Conservation (phyloP, 2,888 invertebrate genomes). For the Dryadula phaetusa region DNA sequence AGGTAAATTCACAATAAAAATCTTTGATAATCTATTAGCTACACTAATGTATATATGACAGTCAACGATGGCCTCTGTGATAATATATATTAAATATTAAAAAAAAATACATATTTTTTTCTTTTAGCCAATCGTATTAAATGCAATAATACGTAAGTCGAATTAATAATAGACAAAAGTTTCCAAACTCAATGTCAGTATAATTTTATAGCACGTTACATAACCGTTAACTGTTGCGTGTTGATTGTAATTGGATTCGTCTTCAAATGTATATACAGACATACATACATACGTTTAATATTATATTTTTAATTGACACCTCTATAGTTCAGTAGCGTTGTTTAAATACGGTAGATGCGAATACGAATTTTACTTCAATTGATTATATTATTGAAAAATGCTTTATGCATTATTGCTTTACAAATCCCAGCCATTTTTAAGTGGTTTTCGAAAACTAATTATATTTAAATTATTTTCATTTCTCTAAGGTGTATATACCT, state of each 20-base stretch:
- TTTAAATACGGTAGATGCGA: conserved; percentile 11
- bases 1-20: too few species aligned
- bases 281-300: not conserved
- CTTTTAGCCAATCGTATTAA: too few species aligned
- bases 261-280: not conserved
- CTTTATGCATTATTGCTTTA: too few species aligned
- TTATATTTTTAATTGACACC: conserved; percentile 4
- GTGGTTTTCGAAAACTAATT: too few species aligned
- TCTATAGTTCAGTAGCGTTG: not conserved
- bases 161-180: not conserved
- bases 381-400: not conserved
- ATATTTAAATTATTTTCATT: too few species aligned
- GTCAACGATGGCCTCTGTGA: too few species aligned
- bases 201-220: not conserved
- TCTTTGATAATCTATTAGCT: too few species aligned
- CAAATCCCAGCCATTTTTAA: too few species aligned
- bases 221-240: conserved; percentile 14
- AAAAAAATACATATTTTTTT: too few species aligned
- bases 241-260: conserved; percentile 3
- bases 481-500: too few species aligned
- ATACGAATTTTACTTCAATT: not conserved
- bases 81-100: too few species aligned
- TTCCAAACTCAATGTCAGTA: conserved; percentile 19
- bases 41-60: too few species aligned
- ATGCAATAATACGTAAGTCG: not conserved